A percentile compares a stretch with the other conserved stretches of the same genome.
Evolutionary conservation across 1,140 invertebrate genomes (phyloP).

Genomic region (Acromyrmex charruanus): DNA sequence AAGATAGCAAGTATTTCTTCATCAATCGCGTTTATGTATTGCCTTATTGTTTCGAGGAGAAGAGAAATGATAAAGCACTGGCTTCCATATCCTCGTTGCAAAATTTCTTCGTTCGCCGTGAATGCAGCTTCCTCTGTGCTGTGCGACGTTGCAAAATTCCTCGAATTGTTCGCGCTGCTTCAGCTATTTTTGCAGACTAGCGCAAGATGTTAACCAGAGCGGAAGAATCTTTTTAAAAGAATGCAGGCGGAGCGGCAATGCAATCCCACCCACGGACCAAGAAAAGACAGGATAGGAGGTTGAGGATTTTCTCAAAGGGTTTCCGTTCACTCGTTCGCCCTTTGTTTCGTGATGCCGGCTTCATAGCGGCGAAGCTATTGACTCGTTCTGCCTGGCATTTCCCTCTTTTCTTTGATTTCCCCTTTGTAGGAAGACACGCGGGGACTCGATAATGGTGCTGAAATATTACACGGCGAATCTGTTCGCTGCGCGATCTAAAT

Average conservation of each 20-base stretch:
- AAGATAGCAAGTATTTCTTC: not conserved
- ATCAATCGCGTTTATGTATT: conserved; percentile 16
- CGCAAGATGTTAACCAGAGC: conserved; percentile 72
- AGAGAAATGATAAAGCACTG: not conserved
- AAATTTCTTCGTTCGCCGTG: conserved; percentile 43
- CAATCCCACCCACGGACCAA: conserved; percentile 44
- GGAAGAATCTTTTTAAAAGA: conserved; percentile 72
- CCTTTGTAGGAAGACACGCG: conserved; percentile 60
- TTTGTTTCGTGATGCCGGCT: conserved; percentile 63
- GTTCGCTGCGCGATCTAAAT: conserved; percentile 39
- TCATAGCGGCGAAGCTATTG: conserved; percentile 50
- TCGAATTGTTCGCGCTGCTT: conserved; percentile 40
- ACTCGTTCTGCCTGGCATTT: conserved; percentile 55
- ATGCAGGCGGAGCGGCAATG: conserved; percentile 65
- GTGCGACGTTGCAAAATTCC: conserved; percentile 51
- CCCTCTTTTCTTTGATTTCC: conserved; percentile 49
- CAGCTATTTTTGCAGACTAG: conserved; percentile 41
- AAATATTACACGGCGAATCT: conserved; percentile 51
- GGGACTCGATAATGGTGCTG: conserved; percentile 60
- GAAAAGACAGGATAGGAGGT: conserved; percentile 57
- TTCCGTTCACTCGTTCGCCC: conserved; percentile 45
- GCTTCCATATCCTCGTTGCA: conserved; percentile 18
- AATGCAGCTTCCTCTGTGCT: conserved; percentile 30
- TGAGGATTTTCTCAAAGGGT: conserved; percentile 69
- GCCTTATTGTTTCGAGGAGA: not conserved